A percentile compares a stretch with the other conserved stretches of the same genome.
Conservation (phyloP, 2,888 invertebrate genomes). For the Brachypalpus laphriformis region DNA sequence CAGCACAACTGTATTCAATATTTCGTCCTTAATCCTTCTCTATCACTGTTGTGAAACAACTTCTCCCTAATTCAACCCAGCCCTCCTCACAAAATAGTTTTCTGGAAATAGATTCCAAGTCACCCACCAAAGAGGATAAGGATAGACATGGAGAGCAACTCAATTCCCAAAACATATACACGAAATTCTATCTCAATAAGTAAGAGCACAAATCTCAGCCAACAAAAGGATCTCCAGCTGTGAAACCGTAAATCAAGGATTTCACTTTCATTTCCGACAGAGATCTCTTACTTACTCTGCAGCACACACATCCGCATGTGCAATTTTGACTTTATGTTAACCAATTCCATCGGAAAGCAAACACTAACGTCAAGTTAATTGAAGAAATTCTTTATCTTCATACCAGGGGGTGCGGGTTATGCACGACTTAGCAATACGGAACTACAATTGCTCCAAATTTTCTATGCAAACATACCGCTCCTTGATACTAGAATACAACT, state of each 20-base stretch:
- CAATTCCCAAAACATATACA: constrained; percentile 5
- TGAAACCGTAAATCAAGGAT: constrained; percentile 32
- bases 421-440: background rate
- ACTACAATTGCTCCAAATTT: background rate
- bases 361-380: constrained; percentile 50
- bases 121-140: background rate
- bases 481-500: constrained; percentile 9
- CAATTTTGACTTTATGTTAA: constrained; percentile 37
- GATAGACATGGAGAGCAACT: background rate
- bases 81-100: constrained; percentile 4
- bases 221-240: constrained; percentile 10
- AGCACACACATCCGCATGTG: background rate
- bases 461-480: constrained; percentile 12
- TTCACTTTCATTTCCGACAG: constrained; percentile 1
- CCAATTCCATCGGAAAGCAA: constrained; percentile 37
- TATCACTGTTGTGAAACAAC: constrained; percentile 20
- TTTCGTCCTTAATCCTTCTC: constrained; percentile 35
- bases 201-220: constrained; percentile 31
- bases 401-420: background rate
- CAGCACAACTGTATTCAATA: constrained; percentile 34
- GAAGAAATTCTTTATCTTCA: constrained; percentile 22
- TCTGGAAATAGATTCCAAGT: constrained; percentile 14
- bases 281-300: background rate
- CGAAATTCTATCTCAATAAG: constrained; percentile 5
- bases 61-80: constrained; percentile 29